These are phyloP conservation scores for Trypoxylus dichotomus DNA, from an alignment of 1,140 invertebrate species.

Conservation along the genomic window DNA sequence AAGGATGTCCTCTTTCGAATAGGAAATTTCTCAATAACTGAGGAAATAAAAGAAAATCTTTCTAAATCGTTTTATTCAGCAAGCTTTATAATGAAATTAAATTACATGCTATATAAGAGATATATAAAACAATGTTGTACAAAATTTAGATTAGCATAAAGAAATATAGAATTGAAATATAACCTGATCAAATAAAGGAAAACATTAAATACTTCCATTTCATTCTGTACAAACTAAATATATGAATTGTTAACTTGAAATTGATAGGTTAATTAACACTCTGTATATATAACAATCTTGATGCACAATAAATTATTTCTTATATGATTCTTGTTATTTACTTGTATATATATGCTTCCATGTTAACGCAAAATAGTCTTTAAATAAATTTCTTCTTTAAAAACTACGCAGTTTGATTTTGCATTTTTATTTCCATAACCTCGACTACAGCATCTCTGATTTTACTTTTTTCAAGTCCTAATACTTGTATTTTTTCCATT, in stretches of 20 bases:
- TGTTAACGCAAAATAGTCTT: neutral
- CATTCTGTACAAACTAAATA: slow-evolving; percentile 24
- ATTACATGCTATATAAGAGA: neutral
- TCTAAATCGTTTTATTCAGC: neutral
- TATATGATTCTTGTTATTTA: slow-evolving; percentile 12
- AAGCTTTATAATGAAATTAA: slow-evolving; percentile 8
- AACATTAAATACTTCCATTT: neutral
- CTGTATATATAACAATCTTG: slow-evolving; percentile 17
- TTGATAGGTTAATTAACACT: neutral
- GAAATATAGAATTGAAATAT: too few relatives aligned
- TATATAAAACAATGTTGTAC: neutral
- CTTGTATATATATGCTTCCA: neutral
- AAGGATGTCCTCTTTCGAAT: too few relatives aligned
- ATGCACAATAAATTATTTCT: slow-evolving; percentile 28
- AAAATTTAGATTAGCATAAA: neutral
- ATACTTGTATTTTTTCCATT: slow-evolving; percentile 88
- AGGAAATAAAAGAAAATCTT: neutral
- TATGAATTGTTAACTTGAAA: neutral
- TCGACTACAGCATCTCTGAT: slow-evolving; percentile 77
- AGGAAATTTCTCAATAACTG: neutral
- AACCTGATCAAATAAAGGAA: neutral
- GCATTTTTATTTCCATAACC: slow-evolving; percentile 70
- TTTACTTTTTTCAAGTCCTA: slow-evolving; percentile 84
- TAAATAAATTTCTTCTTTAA: slow-evolving; percentile 13
- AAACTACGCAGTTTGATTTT: slow-evolving; percentile 45